These are phyloP conservation scores for Lytechinus pictus DNA, from an alignment of 35 echinoderm and acorn worm species.

Conservation along the genomic window DNA sequence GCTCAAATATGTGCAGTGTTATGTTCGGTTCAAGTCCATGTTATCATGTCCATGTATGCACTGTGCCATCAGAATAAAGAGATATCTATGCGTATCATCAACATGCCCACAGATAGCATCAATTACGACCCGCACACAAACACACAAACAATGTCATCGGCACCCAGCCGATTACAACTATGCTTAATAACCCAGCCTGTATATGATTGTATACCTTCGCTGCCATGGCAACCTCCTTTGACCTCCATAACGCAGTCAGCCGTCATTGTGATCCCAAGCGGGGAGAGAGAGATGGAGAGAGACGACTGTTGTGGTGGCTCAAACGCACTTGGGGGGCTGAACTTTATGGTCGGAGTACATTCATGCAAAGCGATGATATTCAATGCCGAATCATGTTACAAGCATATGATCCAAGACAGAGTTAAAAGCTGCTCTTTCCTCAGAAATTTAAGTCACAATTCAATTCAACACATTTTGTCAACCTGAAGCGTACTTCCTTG, in stretches of 20 bases:
- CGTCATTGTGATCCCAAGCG: not conserved
- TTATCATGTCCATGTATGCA: not conserved
- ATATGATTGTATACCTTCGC: constrained; percentile 31
- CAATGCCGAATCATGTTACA: not conserved
- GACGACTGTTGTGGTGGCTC: not conserved
- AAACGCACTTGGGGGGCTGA: not conserved
- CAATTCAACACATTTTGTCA: not conserved
- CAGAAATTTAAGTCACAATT: not conserved
- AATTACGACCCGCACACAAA: not conserved
- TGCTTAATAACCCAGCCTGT: constrained; percentile 20
- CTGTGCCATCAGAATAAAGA: not conserved
- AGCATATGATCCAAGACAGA: not conserved
- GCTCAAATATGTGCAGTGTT: no score
- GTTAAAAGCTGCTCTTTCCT: not conserved
- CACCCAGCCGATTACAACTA: not conserved
- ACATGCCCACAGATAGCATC: not conserved
- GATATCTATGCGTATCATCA: not conserved
- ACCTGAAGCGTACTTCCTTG: not conserved
- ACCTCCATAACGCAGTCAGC: constrained; percentile 43
- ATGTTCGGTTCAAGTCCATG: no score
- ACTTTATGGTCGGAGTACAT: not conserved
- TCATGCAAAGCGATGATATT: not conserved
- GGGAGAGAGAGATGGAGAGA: not conserved
- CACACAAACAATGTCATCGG: constrained; percentile 5
- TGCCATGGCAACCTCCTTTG: constrained; percentile 46